Percentiles rank a stretch among this genome's conserved stretches.
phyloP scores from a whole-genome alignment of 2,113 vertebrate species.

The Myotis davidii region DNA sequence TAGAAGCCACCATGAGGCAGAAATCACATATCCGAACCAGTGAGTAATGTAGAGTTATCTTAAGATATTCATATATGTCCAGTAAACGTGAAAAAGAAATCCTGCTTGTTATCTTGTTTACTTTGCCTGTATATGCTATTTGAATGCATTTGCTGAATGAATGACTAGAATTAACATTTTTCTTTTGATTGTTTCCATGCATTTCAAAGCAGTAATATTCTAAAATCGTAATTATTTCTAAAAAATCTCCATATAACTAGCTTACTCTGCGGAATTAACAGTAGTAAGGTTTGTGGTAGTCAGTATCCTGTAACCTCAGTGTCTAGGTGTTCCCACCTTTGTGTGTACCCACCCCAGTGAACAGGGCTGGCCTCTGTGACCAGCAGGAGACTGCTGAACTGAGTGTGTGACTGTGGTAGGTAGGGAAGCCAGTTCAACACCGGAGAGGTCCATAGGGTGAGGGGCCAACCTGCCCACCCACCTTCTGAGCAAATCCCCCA shows the following conservation, averaged over 20 bases:
- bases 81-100: not conserved
- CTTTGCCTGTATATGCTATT: not conserved
- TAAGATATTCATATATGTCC: not conserved
- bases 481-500: not conserved
- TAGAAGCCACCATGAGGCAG: not conserved
- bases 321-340: not conserved
- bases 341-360: fast-evolving
- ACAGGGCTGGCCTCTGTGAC: not conserved
- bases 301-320: fast-evolving
- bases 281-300: not conserved
- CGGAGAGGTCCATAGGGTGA: no score
- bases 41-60: not conserved
- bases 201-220: not conserved
- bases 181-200: not conserved
- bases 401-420: not conserved
- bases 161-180: not conserved
- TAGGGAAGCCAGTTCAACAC: not conserved
- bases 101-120: not conserved
- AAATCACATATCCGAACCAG: not conserved
- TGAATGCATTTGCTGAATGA: not conserved
- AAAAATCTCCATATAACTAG: not conserved
- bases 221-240: not conserved
- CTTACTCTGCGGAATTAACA: not conserved
- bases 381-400: no score
- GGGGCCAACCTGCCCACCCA: fast-evolving